A percentile compares a stretch with the other conserved stretches of the same genome.
Conservation (phyloP, 37 sponge, comb jelly and placozoan genomes). For the Crambe crambe region DNA sequence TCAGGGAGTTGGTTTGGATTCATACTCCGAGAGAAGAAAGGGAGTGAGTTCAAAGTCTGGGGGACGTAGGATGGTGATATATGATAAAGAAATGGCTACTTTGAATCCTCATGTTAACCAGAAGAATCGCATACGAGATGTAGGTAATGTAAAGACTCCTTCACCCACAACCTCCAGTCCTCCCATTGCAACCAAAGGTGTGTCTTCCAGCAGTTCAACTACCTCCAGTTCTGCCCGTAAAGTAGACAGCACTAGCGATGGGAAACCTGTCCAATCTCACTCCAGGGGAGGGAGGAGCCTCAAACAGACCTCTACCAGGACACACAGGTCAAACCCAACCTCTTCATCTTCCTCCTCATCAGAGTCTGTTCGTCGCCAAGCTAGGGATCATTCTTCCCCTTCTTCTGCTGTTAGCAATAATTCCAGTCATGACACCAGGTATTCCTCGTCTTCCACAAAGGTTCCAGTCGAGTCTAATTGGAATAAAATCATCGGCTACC, state of each 20-base stretch:
- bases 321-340: neutral
- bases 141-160: neutral
- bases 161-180: neutral
- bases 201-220: neutral
- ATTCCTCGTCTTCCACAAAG: neutral
- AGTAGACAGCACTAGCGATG: neutral
- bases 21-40: neutral
- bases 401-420: neutral
- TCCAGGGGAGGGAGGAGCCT: neutral
- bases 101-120: neutral
- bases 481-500: neutral
- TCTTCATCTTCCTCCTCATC: neutral
- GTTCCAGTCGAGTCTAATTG: neutral
- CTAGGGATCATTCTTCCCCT: neutral
- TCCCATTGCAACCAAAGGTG: neutral
- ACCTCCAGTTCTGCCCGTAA: neutral
- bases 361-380: neutral
- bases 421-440: neutral
- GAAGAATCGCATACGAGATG: neutral
- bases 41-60: neutral
- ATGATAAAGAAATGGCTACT: slow-evolving; percentile 9
- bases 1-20: neutral
- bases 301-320: neutral
- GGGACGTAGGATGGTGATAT: neutral
- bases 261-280: neutral